Evolutionary conservation across 1,140 invertebrate species (phyloP).

Genomic region (Plutomurus gul): DNA sequence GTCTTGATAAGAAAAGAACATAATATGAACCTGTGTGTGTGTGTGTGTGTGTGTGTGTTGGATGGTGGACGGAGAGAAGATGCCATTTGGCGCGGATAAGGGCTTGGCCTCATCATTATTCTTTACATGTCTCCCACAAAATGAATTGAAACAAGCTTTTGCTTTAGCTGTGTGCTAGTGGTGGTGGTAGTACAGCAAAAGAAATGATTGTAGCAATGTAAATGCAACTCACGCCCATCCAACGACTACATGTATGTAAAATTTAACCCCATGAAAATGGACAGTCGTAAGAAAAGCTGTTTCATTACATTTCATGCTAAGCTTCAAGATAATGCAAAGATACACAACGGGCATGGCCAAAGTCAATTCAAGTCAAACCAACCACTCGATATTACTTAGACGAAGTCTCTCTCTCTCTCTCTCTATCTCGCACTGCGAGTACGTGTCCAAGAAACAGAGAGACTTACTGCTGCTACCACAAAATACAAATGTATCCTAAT

Average conservation of each 20-base stretch:
- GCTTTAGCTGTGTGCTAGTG: slow-evolving; percentile 18
- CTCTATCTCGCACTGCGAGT: background rate
- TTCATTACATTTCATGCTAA: slow-evolving; percentile 1
- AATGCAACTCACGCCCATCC: slow-evolving; percentile 35
- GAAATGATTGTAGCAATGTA: slow-evolving; percentile 28
- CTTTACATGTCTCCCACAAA: slow-evolving; percentile 31
- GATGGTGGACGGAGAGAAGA: background rate
- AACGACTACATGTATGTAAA: slow-evolving; percentile 12
- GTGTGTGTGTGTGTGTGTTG: background rate
- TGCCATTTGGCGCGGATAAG: slow-evolving; percentile 28
- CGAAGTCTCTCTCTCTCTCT: background rate
- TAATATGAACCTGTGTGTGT: slow-evolving; percentile 3
- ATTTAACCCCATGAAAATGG: slow-evolving; percentile 27
- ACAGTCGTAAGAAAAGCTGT: slow-evolving; percentile 20
- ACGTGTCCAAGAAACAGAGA: background rate
- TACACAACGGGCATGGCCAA: no score
- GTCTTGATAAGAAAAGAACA: slow-evolving; percentile 27
- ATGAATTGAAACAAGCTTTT: slow-evolving; percentile 37
- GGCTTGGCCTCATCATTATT: slow-evolving; percentile 39
- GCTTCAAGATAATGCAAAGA: no score
- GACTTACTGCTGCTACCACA: background rate
- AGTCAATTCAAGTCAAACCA: no score
- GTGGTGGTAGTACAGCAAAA: no score
- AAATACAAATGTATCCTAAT: background rate
- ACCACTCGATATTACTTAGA: no score